Percentiles rank a stretch among this genome's conserved stretches.
These are phyloP conservation scores for Drosophila cyrtoloma DNA, from an alignment of 2,888 invertebrate species.

Conservation along the genomic window DNA sequence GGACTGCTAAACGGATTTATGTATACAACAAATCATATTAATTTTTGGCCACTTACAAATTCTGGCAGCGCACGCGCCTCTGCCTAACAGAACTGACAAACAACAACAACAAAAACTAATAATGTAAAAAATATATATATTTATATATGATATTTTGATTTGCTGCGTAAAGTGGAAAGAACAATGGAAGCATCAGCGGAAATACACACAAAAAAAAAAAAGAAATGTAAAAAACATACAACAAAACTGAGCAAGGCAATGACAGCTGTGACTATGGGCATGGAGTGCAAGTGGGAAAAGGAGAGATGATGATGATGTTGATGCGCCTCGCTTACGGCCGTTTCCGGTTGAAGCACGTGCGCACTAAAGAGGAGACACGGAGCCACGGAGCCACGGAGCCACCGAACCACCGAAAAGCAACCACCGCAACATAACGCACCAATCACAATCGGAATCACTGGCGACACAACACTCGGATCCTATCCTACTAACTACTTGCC, in stretches of 20 bases:
- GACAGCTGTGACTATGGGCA: slow-evolving; percentile 48
- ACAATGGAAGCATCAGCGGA: slow-evolving; percentile 74
- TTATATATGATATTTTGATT: slow-evolving; percentile 64
- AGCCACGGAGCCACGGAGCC: slow-evolving; percentile 26
- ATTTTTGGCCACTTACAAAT: slow-evolving; percentile 69
- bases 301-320: slow-evolving; percentile 47
- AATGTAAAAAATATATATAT: slow-evolving; percentile 26
- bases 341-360: slow-evolving; percentile 85
- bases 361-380: slow-evolving; percentile 62
- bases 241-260: slow-evolving; percentile 54
- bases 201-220: slow-evolving; percentile 63
- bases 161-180: slow-evolving; percentile 80
- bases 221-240: slow-evolving; percentile 43
- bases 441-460: slow-evolving; percentile 49
- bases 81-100: slow-evolving; percentile 31
- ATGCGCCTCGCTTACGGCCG: slow-evolving; percentile 81
- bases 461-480: slow-evolving; percentile 29
- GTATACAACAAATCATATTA: slow-evolving; percentile 7
- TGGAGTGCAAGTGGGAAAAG: slow-evolving; percentile 36
- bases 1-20: slow-evolving; percentile 53
- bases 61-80: slow-evolving; percentile 63
- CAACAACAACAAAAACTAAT: slow-evolving; percentile 19
- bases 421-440: slow-evolving; percentile 57
- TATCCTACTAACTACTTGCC: slow-evolving; percentile 64
- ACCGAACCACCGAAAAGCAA: slow-evolving; percentile 45